Evolutionary conservation across 1,140 invertebrate species (phyloP), one percentile per base, ranked within the genome.

Genomic region (Brachionus koreanus): DNA sequence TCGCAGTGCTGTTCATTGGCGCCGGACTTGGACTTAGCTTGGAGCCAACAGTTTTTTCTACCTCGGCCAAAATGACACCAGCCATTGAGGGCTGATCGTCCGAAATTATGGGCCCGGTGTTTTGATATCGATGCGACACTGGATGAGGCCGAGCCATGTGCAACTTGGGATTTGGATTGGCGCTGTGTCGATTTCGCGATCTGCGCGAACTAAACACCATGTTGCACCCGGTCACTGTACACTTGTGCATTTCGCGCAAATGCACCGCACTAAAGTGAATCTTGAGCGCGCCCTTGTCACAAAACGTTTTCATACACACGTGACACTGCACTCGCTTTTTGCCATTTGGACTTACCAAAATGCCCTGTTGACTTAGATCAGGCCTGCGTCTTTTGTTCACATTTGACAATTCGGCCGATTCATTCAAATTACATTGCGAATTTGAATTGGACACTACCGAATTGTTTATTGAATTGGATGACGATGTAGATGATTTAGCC

Each of bases 221-320:
- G 86, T 94, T 98, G 89, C 97, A 99, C 0, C 97, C 97, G 85
- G 96, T 94, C 0, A 99, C 95, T 0, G 96, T 98, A 87, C 97
- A 99, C 87, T 96, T 96, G 88, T 99, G 97, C 97, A 99, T 99
- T 90, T 99, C 98, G 19, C 95, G 92, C 81, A 99, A 88, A 88
- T 99, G 98, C 5, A 99, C 98, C 0, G 98, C 97, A 63, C 96
- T 98, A 86, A 98, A 99, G 87, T 99, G 98, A 25, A 99, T 99
- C 89, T 99, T 99, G 0, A 99, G 90, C 0, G 98, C 98, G 75
- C 96, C 96, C 72, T 99, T 99, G 90, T 99, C 98, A 90, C 98
- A 99, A 89, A 99, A 99, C 35, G 97, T 98, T 88, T 99, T 98
- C 74, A 98, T 90, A 87, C 98, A 99, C 39, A 97, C 95, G 85